Conservation (phyloP, 2,888 invertebrate species). For the Pycnomerus fuliginosus region DNA sequence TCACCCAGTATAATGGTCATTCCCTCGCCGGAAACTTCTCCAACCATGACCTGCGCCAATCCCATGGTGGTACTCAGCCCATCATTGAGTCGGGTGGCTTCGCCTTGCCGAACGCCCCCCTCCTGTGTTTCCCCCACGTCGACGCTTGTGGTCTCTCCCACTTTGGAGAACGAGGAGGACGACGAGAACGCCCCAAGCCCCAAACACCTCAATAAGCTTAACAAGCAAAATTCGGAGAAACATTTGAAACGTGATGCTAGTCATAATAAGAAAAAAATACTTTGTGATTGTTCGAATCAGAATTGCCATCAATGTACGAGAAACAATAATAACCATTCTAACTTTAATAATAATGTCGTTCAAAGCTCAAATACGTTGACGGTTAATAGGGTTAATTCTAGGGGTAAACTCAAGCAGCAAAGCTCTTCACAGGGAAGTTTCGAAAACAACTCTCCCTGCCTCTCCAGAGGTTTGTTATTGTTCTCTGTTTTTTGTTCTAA, state of each 20-base stretch:
- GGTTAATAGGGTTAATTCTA: slow-evolving; percentile 39
- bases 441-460: slow-evolving; percentile 58
- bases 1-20: slow-evolving; percentile 48
- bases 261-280: slow-evolving; percentile 23
- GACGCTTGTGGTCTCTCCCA: slow-evolving; percentile 44
- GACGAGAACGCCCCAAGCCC: neutral
- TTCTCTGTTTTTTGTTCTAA: neutral
- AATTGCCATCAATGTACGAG: no score
- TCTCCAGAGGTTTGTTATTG: slow-evolving; percentile 56
- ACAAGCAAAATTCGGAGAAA: slow-evolving; percentile 28
- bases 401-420: slow-evolving; percentile 49
- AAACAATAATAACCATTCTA: slow-evolving; percentile 43
- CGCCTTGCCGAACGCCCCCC: slow-evolving; percentile 27
- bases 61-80: slow-evolving; percentile 45
- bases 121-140: slow-evolving; percentile 42
- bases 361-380: slow-evolving; percentile 42
- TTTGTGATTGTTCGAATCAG: slow-evolving; percentile 28
- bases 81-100: slow-evolving; percentile 31
- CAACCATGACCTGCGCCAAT: slow-evolving; percentile 28
- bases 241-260: slow-evolving; percentile 29
- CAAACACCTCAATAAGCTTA: slow-evolving; percentile 29
- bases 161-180: slow-evolving; percentile 14
- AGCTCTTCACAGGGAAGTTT: slow-evolving; percentile 53
- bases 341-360: slow-evolving; percentile 42
- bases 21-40: slow-evolving; percentile 39